A percentile compares a stretch with the other conserved stretches of the same genome.
Conservation (phyloP, 1,140 invertebrate genomes). For the Thalassaphorura encarpata region DNA sequence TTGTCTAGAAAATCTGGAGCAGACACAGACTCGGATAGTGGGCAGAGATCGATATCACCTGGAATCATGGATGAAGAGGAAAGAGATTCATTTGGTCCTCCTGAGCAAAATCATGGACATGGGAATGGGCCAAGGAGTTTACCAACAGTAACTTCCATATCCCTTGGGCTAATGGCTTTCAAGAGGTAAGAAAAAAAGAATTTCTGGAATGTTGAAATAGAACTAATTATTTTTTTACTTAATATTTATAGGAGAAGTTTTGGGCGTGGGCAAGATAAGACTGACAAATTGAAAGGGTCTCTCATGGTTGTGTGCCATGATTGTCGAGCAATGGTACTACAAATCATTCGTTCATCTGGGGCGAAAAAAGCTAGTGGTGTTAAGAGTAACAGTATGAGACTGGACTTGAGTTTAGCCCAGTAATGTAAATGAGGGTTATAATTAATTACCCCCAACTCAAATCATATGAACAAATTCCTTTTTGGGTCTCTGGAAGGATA, state of each 20-base stretch:
- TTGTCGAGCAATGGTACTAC: conserved; percentile 50
- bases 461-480: too few species aligned
- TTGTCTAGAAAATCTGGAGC: conserved; percentile 40
- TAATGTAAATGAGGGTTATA: neutral
- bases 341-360: conserved; percentile 78
- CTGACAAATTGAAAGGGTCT: conserved; percentile 59
- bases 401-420: conserved; percentile 42
- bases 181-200: conserved; percentile 25
- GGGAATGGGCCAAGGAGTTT: conserved; percentile 28
- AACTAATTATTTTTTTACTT: conserved; percentile 3
- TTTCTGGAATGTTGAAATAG: neutral
- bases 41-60: conserved; percentile 25
- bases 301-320: conserved; percentile 84
- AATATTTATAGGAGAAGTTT: conserved; percentile 30
- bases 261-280: conserved; percentile 35
- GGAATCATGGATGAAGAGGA: conserved; percentile 14
- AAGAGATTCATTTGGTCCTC: conserved; percentile 19
- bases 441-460: too few species aligned
- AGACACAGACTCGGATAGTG: conserved; percentile 39
- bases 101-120: conserved; percentile 6
- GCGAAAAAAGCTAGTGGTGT: conserved; percentile 61
- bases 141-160: conserved; percentile 41
- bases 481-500: too few species aligned
- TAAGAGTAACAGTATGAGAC: conserved; percentile 63
- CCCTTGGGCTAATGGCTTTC: conserved; percentile 29